phyloP scores from a whole-genome alignment of 2,113 vertebrate species.

The Pipa parva region DNA sequence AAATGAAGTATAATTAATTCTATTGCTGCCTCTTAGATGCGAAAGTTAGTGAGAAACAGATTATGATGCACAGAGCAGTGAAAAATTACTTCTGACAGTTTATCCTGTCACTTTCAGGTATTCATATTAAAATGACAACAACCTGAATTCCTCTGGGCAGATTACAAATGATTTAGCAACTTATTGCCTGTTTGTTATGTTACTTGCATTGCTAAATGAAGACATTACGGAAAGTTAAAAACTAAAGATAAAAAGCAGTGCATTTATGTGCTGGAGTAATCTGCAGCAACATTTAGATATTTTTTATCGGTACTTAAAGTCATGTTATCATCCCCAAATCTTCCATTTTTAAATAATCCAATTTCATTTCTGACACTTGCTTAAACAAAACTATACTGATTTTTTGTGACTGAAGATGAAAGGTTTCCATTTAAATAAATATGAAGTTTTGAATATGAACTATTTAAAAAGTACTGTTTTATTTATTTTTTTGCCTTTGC shows the following conservation, averaged over 20 bases:
- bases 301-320: too few relatives aligned
- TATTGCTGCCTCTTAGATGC: constrained; percentile 66
- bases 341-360: too few relatives aligned
- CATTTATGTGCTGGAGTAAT: neutral
- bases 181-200: constrained; percentile 26
- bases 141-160: constrained; percentile 18
- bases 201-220: neutral
- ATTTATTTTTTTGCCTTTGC: too few relatives aligned
- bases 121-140: constrained; percentile 30
- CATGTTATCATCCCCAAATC: too few relatives aligned
- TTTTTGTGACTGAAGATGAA: too few relatives aligned
- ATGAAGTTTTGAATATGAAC: too few relatives aligned
- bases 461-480: too few relatives aligned
- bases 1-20: constrained; percentile 86
- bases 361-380: too few relatives aligned
- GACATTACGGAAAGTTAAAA: neutral
- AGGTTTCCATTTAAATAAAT: too few relatives aligned
- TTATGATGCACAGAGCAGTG: constrained; percentile 58
- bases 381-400: too few relatives aligned
- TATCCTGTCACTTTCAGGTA: constrained; percentile 38
- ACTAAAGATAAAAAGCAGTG: neutral
- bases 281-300: too few relatives aligned
- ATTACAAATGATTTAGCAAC: constrained; percentile 31
- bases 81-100: constrained; percentile 56
- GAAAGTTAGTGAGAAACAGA: constrained; percentile 68